These are phyloP conservation scores for Drosophila bipectinata DNA, from an alignment of 1,140 invertebrate species.

Conservation along the genomic window DNA sequence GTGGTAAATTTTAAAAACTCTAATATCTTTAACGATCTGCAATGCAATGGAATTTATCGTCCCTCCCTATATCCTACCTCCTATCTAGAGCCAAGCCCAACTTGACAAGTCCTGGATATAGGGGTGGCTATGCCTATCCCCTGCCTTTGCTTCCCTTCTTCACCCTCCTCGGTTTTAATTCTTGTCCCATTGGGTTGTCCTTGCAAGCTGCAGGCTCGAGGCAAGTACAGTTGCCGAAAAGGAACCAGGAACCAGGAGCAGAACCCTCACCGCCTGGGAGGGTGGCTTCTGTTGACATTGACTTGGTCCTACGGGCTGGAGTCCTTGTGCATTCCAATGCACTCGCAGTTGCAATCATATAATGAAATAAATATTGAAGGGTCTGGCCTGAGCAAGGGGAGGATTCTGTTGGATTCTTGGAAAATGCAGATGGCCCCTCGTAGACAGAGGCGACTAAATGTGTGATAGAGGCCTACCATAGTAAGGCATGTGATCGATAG, in stretches of 20 bases:
- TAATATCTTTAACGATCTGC: conserved; percentile 31
- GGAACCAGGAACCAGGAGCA: conserved; percentile 13
- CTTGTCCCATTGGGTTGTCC: conserved; percentile 38
- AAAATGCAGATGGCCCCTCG: conserved; percentile 54
- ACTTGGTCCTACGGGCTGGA: conserved; percentile 58
- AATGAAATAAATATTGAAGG: conserved; percentile 9
- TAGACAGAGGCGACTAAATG: conserved; percentile 9
- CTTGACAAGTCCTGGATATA: conserved; percentile 32
- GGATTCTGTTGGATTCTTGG: conserved; percentile 63
- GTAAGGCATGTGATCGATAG: conserved; percentile 29
- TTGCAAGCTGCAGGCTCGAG: conserved; percentile 64
- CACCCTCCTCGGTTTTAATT: conserved; percentile 17
- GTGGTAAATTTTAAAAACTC: conserved; percentile 66
- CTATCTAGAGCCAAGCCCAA: conserved; percentile 33
- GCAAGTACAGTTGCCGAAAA: conserved; percentile 61
- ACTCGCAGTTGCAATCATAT: conserved; percentile 71
- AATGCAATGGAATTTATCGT: conserved; percentile 44
- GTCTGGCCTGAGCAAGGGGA: conserved; percentile 46
- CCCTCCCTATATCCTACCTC: neutral
- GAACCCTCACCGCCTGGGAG: conserved; percentile 12
- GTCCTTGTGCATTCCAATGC: conserved; percentile 67
- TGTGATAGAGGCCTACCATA: conserved; percentile 16
- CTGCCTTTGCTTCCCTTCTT: conserved; percentile 20
- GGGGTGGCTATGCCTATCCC: conserved; percentile 31
- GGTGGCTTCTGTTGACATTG: conserved; percentile 73